These are phyloP conservation scores for Phymanthus crucifer DNA, from an alignment of 92 coral and sea anemone genomes.

Conservation along the genomic window DNA sequence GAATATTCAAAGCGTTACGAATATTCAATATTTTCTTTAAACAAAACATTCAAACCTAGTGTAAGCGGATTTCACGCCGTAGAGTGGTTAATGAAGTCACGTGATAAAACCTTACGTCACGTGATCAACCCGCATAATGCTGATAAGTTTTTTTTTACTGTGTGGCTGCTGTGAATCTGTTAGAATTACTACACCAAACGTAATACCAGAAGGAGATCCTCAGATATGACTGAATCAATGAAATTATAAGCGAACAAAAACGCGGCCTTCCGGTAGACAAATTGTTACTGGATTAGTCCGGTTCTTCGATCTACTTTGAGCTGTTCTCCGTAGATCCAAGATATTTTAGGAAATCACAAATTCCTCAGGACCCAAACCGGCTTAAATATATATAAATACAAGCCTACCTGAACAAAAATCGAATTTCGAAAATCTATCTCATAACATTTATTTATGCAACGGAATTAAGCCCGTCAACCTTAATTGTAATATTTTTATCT, in stretches of 20 bases:
- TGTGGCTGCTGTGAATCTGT: constrained; percentile 11
- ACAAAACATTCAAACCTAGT: constrained; percentile 36
- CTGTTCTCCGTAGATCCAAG: neutral
- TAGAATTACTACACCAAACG: neutral
- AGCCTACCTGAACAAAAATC: no score
- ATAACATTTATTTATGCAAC: no score
- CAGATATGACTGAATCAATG: constrained; percentile 4
- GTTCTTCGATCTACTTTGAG: neutral
- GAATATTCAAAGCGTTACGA: constrained; percentile 20
- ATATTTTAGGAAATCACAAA: no score
- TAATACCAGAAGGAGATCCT: neutral
- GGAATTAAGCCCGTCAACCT: no score
- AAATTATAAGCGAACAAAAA: neutral
- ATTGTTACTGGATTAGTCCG: neutral
- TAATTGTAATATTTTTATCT: no score
- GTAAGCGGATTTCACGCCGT: neutral
- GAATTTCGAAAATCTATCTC: no score
- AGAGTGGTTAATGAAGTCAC: constrained; percentile 31
- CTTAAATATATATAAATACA: no score
- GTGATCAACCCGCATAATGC: constrained; percentile 35
- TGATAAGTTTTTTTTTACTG: constrained; percentile 17
- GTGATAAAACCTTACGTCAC: constrained; percentile 37
- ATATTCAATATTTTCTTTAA: constrained; percentile 33
- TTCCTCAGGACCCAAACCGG: no score
- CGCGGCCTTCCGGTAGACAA: neutral